These are phyloP conservation scores for Gallinago media DNA, from an alignment of 2,113 vertebrate genomes.

Conservation along the genomic window DNA sequence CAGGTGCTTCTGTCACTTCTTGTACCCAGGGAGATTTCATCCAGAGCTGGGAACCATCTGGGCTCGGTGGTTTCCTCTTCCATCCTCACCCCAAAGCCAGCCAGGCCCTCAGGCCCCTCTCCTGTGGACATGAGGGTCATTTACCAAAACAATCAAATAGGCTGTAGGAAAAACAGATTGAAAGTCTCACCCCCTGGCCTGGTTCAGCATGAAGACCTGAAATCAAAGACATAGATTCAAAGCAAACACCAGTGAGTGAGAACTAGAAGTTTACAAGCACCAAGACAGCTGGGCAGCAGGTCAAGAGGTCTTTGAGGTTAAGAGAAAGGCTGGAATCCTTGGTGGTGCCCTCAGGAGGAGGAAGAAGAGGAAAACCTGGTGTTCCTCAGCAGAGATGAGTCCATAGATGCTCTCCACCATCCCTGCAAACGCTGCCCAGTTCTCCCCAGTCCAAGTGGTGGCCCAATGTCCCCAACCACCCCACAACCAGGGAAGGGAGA, in stretches of 20 bases:
- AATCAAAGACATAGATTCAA: background rate
- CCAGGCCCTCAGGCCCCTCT: background rate
- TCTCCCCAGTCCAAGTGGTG: accelerated
- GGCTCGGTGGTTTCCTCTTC: background rate
- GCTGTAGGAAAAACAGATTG: background rate
- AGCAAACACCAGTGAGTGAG: background rate
- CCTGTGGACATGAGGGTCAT: accelerated
- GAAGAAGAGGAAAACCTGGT: too few species aligned
- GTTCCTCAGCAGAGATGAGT: background rate
- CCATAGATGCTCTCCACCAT: too few species aligned
- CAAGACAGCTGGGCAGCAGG: background rate
- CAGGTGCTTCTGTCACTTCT: accelerated
- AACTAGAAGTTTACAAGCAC: background rate
- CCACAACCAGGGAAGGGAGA: background rate
- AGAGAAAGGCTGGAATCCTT: background rate
- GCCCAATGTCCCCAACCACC: background rate
- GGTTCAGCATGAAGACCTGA: background rate
- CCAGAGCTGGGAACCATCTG: accelerated
- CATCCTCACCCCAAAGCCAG: background rate
- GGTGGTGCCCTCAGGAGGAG: background rate
- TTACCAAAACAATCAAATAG: background rate
- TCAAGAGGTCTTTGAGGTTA: too few species aligned
- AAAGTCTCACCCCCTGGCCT: background rate
- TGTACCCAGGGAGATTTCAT: too few species aligned
- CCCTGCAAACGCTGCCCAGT: accelerated